phyloP scores from a whole-genome alignment of 2,888 invertebrate species.

The Chaetoderma sp. region DNA sequence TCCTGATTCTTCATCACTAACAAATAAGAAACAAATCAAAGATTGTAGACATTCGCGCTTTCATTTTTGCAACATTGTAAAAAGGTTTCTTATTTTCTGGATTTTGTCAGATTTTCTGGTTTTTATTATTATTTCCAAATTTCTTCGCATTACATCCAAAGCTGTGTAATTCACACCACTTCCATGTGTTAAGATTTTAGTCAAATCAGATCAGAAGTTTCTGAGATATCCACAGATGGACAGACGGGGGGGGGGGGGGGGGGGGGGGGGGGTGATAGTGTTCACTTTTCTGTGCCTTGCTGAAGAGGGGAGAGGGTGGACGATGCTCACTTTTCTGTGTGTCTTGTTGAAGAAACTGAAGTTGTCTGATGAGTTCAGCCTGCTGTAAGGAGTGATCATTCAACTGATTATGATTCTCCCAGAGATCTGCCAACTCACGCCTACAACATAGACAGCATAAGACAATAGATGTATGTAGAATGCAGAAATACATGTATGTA shows the following conservation, averaged over 20 bases:
- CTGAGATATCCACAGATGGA: not conserved
- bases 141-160: not conserved
- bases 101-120: too few species aligned
- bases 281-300: not conserved
- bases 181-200: too few species aligned
- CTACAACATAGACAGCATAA: constrained; percentile 43
- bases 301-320: not conserved
- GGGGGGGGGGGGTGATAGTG: not conserved
- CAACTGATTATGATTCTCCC: constrained; percentile 61
- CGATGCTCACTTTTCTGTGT: constrained; percentile 60
- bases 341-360: constrained; percentile 64
- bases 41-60: not conserved
- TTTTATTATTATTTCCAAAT: not conserved
- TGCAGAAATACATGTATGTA: too few species aligned
- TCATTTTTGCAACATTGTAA: not conserved
- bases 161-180: too few species aligned
- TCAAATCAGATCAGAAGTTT: not conserved
- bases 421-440: constrained; percentile 61
- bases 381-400: constrained; percentile 65
- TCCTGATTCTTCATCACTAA: constrained; percentile 67
- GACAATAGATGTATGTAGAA: too few species aligned
- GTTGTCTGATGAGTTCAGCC: constrained; percentile 62
- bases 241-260: not conserved
- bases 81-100: too few species aligned
- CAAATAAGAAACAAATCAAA: not conserved